These are phyloP conservation scores for Yoshiicerus persimilis DNA, from an alignment of 1,140 invertebrate genomes.

Conservation along the genomic window DNA sequence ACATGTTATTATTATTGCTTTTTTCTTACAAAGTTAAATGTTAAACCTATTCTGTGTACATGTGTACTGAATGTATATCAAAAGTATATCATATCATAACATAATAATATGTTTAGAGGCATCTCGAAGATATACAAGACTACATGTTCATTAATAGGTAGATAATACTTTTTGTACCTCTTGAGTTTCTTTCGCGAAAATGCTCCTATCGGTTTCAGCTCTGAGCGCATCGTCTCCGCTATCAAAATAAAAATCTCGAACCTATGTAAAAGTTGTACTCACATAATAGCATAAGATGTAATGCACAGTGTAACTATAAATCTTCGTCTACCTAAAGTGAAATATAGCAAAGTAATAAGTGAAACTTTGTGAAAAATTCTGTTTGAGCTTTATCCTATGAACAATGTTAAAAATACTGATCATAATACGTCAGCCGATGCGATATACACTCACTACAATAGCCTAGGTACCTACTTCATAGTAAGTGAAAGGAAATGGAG, in stretches of 20 bases:
- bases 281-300: neutral
- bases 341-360: neutral
- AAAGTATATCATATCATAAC: no score
- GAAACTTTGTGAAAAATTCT: neutral
- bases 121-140: no score
- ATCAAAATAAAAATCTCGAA: neutral
- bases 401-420: neutral
- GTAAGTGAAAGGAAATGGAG: neutral
- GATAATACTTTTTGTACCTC: no score
- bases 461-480: neutral
- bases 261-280: neutral
- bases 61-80: no score
- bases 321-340: neutral
- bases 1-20: neutral
- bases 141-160: no score
- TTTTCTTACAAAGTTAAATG: neutral
- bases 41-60: no score
- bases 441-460: neutral
- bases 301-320: neutral
- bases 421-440: neutral
- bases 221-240: neutral
- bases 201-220: neutral
- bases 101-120: no score
- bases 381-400: neutral
- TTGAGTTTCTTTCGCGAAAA: neutral